Percentiles rank a stretch among this genome's conserved stretches.
Evolutionary conservation across 2,113 vertebrate species (phyloP).

Genomic region (Phalacrocorax aristotelis): DNA sequence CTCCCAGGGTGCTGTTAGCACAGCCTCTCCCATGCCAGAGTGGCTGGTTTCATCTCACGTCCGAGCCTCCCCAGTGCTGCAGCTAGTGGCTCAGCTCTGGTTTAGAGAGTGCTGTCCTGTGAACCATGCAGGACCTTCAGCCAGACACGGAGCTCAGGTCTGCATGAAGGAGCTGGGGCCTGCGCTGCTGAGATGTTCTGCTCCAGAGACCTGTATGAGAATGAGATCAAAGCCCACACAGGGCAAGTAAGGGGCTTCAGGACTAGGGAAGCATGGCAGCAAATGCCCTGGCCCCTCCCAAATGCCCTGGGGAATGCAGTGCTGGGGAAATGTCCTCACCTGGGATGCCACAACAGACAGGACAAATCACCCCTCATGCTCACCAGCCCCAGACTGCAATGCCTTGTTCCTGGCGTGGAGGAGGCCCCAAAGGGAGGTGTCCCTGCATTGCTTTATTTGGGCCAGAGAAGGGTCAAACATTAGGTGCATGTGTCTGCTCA

Average conservation of each 20-base stretch:
- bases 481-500: neutral
- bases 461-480: neutral
- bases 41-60: neutral
- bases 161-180: slow-evolving; percentile 60
- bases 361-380: neutral
- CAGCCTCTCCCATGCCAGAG: neutral
- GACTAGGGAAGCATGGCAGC: neutral
- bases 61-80: fast-evolving
- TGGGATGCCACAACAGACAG: neutral
- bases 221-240: neutral
- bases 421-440: neutral
- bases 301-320: neutral
- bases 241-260: neutral
- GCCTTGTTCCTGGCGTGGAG: neutral
- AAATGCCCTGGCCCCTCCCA: neutral
- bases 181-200: slow-evolving; percentile 50
- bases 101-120: slow-evolving; percentile 35
- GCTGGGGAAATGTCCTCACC: neutral
- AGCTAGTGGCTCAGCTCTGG: slow-evolving; percentile 26
- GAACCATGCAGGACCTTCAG: slow-evolving; percentile 39
- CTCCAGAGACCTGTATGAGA: slow-evolving; percentile 67
- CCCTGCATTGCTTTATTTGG: neutral
- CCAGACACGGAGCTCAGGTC: slow-evolving; percentile 53
- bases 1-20: neutral
- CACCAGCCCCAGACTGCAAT: neutral